Conservation (phyloP, 2,113 vertebrate genomes). For the Columba livia region DNA sequence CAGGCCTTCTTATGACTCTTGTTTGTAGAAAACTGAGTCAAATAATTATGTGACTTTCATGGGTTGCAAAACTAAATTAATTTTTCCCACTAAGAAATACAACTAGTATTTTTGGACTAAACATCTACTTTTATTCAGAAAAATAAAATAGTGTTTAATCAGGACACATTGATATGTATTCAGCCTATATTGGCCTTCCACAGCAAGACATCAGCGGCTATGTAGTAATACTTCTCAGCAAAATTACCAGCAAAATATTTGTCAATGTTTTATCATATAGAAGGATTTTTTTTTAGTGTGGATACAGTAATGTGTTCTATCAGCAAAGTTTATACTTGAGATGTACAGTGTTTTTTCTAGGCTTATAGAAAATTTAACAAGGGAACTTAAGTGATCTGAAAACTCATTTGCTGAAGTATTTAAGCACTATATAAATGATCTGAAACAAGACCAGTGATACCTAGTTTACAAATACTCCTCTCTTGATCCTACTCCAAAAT, state of each 20-base stretch:
- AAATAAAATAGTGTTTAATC: not conserved
- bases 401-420: not conserved
- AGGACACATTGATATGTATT: not conserved
- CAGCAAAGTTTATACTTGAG: not conserved
- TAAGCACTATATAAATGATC: not conserved
- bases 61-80: not conserved
- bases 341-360: not conserved
- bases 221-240: not conserved
- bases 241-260: not conserved
- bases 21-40: not conserved
- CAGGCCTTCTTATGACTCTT: not conserved
- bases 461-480: not conserved
- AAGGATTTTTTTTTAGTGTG: not conserved
- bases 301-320: not conserved
- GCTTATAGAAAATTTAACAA: not conserved
- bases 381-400: not conserved
- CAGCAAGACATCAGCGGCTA: not conserved
- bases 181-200: not conserved
- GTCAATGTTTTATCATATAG: not conserved
- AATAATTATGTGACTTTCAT: not conserved
- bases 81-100: not conserved
- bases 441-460: not conserved
- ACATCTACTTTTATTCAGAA: not conserved
- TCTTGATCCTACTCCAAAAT: not conserved
- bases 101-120: not conserved